These are phyloP conservation scores for Drosophila nigricruria DNA, from an alignment of 2,888 invertebrate genomes.

Conservation along the genomic window DNA sequence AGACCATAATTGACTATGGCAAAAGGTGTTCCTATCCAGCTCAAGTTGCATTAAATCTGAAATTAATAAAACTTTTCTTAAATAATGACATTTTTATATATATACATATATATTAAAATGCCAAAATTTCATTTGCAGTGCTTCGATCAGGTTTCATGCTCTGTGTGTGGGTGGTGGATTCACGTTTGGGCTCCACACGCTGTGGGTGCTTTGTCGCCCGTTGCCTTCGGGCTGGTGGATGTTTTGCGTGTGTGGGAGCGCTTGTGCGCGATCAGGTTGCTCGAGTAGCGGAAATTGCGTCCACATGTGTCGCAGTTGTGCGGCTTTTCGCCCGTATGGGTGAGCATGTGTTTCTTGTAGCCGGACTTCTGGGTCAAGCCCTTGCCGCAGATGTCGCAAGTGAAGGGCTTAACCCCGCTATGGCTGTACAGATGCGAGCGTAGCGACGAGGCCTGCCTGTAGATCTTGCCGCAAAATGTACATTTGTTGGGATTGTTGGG, in stretches of 20 bases:
- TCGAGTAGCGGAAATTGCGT: constrained; percentile 83
- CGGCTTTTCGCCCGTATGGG: constrained; percentile 84
- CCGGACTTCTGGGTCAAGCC: constrained; percentile 85
- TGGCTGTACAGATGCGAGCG: constrained; percentile 82
- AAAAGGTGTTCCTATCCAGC: no score
- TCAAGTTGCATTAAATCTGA: not conserved
- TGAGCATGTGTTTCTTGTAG: constrained; percentile 85
- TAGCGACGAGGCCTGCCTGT: constrained; percentile 83
- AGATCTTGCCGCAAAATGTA: constrained; percentile 81
- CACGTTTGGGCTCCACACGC: not conserved
- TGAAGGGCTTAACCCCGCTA: constrained; percentile 83
- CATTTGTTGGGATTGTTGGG: constrained; percentile 84
- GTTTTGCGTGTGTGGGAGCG: constrained; percentile 74
- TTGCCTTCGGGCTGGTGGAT: not conserved
- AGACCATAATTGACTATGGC: no score
- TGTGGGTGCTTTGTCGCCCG: not conserved
- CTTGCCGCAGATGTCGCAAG: constrained; percentile 84
- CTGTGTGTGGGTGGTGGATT: not conserved
- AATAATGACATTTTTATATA: no score
- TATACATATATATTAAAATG: not conserved
- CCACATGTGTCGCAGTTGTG: constrained; percentile 82
- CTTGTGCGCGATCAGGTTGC: constrained; percentile 84
- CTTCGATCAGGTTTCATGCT: not conserved
- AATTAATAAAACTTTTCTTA: not conserved
- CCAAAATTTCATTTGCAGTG: not conserved